phyloP scores from a whole-genome alignment of 2,888 invertebrate genomes.

The Rhingia campestris region DNA sequence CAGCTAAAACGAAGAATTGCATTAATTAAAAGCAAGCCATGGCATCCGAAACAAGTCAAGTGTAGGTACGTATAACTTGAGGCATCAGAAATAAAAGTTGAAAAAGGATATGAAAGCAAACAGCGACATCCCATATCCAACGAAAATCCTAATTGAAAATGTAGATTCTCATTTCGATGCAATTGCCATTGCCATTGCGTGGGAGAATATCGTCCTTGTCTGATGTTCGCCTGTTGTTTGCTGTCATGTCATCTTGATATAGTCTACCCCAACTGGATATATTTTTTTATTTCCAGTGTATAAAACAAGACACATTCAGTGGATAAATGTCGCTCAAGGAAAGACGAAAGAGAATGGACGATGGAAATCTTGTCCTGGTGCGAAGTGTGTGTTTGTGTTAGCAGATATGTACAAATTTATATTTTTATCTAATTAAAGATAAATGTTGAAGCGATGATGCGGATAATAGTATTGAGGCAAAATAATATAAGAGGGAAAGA shows the following conservation, averaged over 20 bases:
- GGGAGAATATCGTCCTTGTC: slow-evolving; percentile 19
- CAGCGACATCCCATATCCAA: slow-evolving; percentile 12
- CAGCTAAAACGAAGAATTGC: slow-evolving; percentile 4
- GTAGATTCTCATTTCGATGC: slow-evolving; percentile 39
- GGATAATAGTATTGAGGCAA: neutral
- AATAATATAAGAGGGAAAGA: neutral
- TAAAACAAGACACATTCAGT: neutral
- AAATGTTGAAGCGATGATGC: neutral
- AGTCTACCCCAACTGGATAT: slow-evolving; percentile 1
- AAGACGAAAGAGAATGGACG: neutral
- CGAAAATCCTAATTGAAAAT: slow-evolving; percentile 46
- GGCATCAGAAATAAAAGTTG: slow-evolving; percentile 23
- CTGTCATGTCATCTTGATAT: slow-evolving; percentile 43
- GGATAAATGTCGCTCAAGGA: slow-evolving; percentile 19
- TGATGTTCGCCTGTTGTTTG: slow-evolving; percentile 10
- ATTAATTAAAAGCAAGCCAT: slow-evolving; percentile 32
- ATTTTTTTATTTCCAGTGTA: slow-evolving; percentile 1
- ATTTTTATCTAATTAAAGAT: slow-evolving; percentile 19
- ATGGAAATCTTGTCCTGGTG: slow-evolving; percentile 19
- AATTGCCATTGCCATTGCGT: slow-evolving; percentile 27
- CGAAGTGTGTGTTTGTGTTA: slow-evolving; percentile 13
- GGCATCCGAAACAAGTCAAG: slow-evolving; percentile 16
- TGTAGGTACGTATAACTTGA: slow-evolving; percentile 2
- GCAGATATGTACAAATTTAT: neutral
- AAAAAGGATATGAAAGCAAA: neutral